Evolutionary conservation across 1,140 invertebrate genomes (phyloP).

Genomic region (Ips nitidus): DNA sequence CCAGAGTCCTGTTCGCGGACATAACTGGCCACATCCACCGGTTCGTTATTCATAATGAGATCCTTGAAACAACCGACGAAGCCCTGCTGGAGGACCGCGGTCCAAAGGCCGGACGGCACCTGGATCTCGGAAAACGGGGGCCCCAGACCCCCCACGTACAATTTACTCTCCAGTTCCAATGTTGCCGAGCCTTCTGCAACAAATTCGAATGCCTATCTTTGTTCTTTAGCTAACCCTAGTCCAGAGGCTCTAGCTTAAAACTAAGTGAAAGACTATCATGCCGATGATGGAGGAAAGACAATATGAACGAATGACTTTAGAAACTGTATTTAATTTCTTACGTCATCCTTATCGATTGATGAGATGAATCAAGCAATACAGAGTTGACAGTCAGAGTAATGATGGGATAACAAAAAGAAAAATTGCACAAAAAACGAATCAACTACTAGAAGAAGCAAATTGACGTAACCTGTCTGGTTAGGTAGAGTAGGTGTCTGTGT

Average conservation of each 20-base stretch:
- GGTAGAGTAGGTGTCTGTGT: constrained; percentile 34
- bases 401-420: neutral
- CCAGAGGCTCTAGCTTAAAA: too few relatives aligned
- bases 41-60: constrained; percentile 87
- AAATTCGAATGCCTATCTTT: constrained; percentile 7
- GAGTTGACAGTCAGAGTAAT: constrained; percentile 2
- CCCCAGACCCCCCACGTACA: constrained; percentile 88
- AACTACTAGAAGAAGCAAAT: neutral
- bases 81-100: constrained; percentile 82
- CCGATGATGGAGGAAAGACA: too few relatives aligned
- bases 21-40: constrained; percentile 86
- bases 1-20: constrained; percentile 88
- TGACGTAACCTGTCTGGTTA: constrained; percentile 11
- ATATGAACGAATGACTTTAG: too few relatives aligned
- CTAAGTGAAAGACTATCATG: too few relatives aligned
- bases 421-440: neutral
- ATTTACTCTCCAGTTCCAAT: constrained; percentile 83
- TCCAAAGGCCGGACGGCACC: constrained; percentile 88
- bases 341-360: too few relatives aligned
- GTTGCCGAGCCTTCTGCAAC: constrained; percentile 78
- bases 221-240: too few relatives aligned
- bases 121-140: constrained; percentile 70
- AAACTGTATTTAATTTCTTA: neutral
- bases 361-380: neutral
- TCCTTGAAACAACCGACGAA: constrained; percentile 96